phyloP scores from a whole-genome alignment of 1,140 invertebrate species.

The Drosophila suzukii region DNA sequence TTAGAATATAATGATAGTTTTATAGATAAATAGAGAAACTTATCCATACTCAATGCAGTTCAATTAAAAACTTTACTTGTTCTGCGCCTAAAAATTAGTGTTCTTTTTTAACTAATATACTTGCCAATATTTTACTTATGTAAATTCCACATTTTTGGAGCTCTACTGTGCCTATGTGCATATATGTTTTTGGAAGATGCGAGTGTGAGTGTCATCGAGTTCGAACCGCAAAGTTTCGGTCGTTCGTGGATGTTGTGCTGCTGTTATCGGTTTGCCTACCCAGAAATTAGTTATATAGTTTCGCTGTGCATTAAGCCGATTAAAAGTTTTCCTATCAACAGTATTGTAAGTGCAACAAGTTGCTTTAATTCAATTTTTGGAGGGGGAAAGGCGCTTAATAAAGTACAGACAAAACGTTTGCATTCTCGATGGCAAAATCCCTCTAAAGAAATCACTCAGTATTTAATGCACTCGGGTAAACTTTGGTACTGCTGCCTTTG shows the following conservation, averaged over 20 bases:
- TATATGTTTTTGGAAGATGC: slow-evolving; percentile 2
- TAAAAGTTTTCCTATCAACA: slow-evolving; percentile 58
- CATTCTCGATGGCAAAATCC: not conserved
- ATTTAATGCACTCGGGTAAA: not conserved
- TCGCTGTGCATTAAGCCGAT: slow-evolving; percentile 39
- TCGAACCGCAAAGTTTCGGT: slow-evolving; percentile 26
- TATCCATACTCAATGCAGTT: too few relatives aligned
- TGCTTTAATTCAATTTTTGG: slow-evolving; percentile 9
- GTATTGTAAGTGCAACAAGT: slow-evolving; percentile 37
- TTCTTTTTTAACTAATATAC: too few relatives aligned
- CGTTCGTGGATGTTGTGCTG: slow-evolving; percentile 13
- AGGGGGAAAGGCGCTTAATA: not conserved
- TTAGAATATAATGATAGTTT: too few relatives aligned
- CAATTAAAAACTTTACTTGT: too few relatives aligned
- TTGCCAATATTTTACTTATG: too few relatives aligned
- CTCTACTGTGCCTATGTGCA: not conserved
- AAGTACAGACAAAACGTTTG: slow-evolving; percentile 4
- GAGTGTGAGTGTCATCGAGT: slow-evolving; percentile 23
- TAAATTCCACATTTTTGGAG: not conserved
- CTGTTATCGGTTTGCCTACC: slow-evolving; percentile 10
- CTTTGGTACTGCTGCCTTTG: not conserved
- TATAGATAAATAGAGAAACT: too few relatives aligned
- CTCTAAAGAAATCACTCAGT: not conserved
- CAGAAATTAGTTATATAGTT: slow-evolving; percentile 51
- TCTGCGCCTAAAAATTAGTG: too few relatives aligned